Evolutionary conservation across 2,113 vertebrate species (phyloP).

Genomic region (Pantherophis guttatus): DNA sequence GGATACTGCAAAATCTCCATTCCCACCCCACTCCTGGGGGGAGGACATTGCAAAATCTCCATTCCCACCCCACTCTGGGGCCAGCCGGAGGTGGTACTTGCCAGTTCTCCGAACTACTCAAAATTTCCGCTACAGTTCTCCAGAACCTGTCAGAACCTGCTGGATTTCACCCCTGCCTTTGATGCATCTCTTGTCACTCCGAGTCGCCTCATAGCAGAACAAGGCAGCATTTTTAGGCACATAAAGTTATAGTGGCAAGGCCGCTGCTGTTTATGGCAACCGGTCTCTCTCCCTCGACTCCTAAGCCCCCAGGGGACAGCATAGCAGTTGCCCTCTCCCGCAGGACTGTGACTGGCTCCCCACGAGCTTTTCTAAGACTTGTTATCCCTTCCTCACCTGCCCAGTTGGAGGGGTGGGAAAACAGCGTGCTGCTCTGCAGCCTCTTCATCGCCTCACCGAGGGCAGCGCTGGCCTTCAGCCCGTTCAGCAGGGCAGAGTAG

Average conservation of each 20-base stretch:
- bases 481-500: constrained; percentile 86
- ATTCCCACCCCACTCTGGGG: no score
- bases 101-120: no score
- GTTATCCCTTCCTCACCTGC: constrained; percentile 75
- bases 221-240: neutral
- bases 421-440: constrained; percentile 90
- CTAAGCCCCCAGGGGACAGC: neutral
- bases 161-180: neutral
- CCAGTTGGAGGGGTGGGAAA: constrained; percentile 94
- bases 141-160: no score
- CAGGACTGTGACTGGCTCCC: neutral
- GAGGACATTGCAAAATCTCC: no score
- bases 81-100: no score
- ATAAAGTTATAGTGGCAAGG: neutral
- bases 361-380: neutral
- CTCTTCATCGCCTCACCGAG: constrained; percentile 92
- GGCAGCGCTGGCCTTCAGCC: constrained; percentile 87
- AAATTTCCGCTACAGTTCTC: no score
- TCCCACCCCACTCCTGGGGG: no score
- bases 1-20: no score
- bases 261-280: neutral
- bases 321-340: neutral
- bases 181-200: neutral
- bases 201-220: neutral
- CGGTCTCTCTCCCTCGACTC: neutral